Evolutionary conservation across 1,140 invertebrate genomes (phyloP), one percentile per base, ranked within the genome.

Genomic region (Brachionus paranguensis): DNA sequence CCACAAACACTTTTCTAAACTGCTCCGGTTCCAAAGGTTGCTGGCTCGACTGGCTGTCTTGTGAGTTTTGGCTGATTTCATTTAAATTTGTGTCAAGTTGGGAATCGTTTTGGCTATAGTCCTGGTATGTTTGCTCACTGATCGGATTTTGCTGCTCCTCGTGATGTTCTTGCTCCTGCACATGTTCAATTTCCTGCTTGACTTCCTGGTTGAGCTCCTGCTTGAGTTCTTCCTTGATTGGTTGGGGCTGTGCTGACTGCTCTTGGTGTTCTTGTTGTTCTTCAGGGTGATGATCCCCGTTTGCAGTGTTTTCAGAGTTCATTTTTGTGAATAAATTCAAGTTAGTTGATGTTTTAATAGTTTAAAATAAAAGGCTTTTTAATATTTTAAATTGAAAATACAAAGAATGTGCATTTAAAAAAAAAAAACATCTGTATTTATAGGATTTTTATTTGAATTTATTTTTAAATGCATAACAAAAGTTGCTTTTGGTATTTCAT

Each of bases 1-100:
- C 83, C 2, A 84, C 70, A 45, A 84, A 84, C 10, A 84, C 83
- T 45, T 84, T 84, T 12, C 83, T 43, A 45, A 84, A 74, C 27
- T 27, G 65, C 70, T 74, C 65, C 4, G 83, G 83, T 41, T 84
- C 65, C n/a, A 68, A 11, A n/a, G 47, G 76, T 11, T n/a, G 14
- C 24, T 72, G 70, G 3, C 20, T 60, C 2, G 53, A 60, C 53
- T 60, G 53, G 20, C 53, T 60, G 53, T 60, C 53, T 11, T 60
- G 53, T 1, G 53, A 60, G 8, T 60, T 60, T 60, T 60, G 53
- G 53, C 53, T 60, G 20, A 20, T 60, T 11, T 60, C 53, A 3
- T 60, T 60, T 11, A 60, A 20, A 20, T 17, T 60, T 20, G 20
- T 60, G 53, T 60, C 53, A 10, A 20, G 8, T 20, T 60, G 53